Evolutionary conservation across 2,888 invertebrate species (phyloP).

Genomic region (Tetragonisca angustula): DNA sequence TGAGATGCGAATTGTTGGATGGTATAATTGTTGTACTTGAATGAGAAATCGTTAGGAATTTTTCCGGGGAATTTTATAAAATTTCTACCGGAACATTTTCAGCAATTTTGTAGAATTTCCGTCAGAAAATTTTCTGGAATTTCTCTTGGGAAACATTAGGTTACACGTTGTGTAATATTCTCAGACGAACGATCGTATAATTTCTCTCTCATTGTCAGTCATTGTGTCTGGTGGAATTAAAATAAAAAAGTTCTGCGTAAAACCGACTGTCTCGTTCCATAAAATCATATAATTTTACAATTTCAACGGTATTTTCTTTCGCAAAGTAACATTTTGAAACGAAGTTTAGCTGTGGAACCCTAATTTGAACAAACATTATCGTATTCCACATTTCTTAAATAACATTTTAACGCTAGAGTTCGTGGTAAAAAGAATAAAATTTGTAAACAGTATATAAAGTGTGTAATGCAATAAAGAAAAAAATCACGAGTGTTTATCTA

Average conservation of each 20-base stretch:
- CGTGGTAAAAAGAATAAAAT: too few species aligned
- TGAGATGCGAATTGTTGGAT: neutral
- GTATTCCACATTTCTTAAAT: neutral
- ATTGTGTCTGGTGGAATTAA: neutral
- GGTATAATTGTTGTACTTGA: neutral
- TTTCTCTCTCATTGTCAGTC: neutral
- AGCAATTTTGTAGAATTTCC: neutral
- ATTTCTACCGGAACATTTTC: neutral
- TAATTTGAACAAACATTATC: neutral
- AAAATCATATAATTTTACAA: neutral
- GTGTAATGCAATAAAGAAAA: too few species aligned
- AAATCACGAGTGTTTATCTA: too few species aligned
- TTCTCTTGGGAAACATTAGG: neutral
- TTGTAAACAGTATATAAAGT: too few species aligned
- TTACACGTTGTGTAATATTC: neutral
- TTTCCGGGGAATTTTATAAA: neutral
- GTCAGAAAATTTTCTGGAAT: neutral
- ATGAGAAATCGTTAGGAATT: neutral
- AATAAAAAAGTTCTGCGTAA: neutral
- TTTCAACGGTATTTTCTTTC: neutral
- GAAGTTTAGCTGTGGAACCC: neutral
- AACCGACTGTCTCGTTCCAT: neutral
- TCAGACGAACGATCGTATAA: neutral
- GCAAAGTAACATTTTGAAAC: neutral
- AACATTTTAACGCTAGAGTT: neutral